Conservation (phyloP, 30 jellyfish, hydroid and myxozoan genomes). For the Hydractinia echinata region DNA sequence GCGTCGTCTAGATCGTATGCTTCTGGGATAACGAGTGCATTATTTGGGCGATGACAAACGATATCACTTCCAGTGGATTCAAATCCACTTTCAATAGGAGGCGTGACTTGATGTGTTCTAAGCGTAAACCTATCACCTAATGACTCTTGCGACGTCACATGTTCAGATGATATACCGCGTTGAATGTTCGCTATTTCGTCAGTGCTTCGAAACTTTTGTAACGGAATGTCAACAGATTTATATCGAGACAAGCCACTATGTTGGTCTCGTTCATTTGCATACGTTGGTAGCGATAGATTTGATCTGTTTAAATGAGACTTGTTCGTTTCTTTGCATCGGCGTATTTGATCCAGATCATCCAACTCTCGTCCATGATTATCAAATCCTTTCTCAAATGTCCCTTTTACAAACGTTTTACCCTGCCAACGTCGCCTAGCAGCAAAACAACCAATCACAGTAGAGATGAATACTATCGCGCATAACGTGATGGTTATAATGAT, state of each 20-base stretch:
- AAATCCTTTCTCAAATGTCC: not conserved
- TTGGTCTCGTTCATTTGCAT: too few relatives aligned
- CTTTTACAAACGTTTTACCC: not conserved
- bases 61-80: conserved; percentile 82
- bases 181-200: conserved; percentile 4
- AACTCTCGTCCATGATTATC: conserved; percentile 8
- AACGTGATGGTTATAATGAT: conserved; percentile 27
- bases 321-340: too few relatives aligned
- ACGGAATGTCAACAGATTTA: not conserved
- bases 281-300: not conserved
- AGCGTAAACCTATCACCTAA: not conserved
- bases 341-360: not conserved
- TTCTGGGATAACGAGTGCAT: conserved; percentile 48
- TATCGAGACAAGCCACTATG: not conserved
- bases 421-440: conserved; percentile 17
- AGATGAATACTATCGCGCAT: conserved; percentile 35
- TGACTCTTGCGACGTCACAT: not conserved
- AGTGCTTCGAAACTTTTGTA: not conserved
- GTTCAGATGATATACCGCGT: not conserved
- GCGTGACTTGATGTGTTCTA: conserved; percentile 13
- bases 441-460: conserved; percentile 27
- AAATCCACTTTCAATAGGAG: conserved; percentile 78
- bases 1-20: conserved; percentile 74
- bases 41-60: conserved; percentile 20
- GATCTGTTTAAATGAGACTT: not conserved